Evolutionary conservation across 2,888 invertebrate genomes (phyloP), one percentile per base, ranked within the genome.

Genomic region (Lissocephala sabroskyi): DNA sequence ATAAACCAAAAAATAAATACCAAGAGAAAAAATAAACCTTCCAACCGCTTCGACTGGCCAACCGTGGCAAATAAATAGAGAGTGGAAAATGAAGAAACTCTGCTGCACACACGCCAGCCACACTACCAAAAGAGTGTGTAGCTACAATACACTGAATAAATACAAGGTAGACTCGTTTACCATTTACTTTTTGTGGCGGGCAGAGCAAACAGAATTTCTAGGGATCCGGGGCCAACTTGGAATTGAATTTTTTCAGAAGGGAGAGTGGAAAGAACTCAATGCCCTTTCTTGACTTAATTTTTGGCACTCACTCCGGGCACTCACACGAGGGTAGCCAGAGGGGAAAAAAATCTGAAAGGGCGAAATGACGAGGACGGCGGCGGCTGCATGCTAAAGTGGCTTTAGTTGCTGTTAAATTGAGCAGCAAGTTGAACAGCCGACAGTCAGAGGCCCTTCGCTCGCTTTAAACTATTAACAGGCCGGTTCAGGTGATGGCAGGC

Each of bases 361-460:
- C 26, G 32, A 18, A 42, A 14, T 18, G 33, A 30, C 35, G 26
- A 9, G n/a, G n/a, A n/a, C 42, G 26, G 23, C 26, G 35, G 35
- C 35, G 26, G 30, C 19, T 35, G 45, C 41, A 32, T 36, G 48
- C 35, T 52, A 62, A 47, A 35, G 49, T 56, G 53, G 44, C 63
- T 33, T 35, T 74, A 70, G 71, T 74, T 74, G 64, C 29, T 55
- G 75, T 74, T 74, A 74, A 70, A 70, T 70, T 70, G 75, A 66
- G 67, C 67, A 55, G 57, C 62, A 62, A 62, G 56, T 44, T 54
- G 66, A 55, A 52, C 56, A 43, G 49, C 45, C 36, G 18, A 11
- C 47, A 30, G 36, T 13, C 43, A 41, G 45, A 62, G 16, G 23
- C 7, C 23, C 7, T 35, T 35, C 14, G 55, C 64, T 62, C 71